A percentile compares a stretch with the other conserved stretches of the same genome.
These are phyloP conservation scores for Sesamia inferens DNA, from an alignment of 2,888 invertebrate genomes.

Conservation along the genomic window DNA sequence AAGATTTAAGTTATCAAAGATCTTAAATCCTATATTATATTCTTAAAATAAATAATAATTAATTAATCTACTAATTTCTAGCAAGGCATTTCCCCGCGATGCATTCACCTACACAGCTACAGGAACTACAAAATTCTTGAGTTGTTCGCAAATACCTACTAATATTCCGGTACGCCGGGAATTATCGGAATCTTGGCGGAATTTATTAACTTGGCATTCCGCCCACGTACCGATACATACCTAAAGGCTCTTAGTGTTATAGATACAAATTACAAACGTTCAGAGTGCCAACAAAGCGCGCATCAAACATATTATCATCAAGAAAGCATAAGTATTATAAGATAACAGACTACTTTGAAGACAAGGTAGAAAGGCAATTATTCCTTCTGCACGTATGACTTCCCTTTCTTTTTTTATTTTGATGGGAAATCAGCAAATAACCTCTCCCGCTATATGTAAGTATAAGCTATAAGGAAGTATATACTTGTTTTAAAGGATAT, in stretches of 20 bases:
- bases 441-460: too few relatives aligned
- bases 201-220: constrained; percentile 27
- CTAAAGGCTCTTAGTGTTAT: neutral
- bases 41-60: too few relatives aligned
- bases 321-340: neutral
- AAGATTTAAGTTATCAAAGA: neutral
- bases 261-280: neutral
- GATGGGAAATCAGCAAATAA: too few relatives aligned
- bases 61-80: constrained; percentile 21
- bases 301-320: neutral
- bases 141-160: constrained; percentile 33
- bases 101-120: neutral
- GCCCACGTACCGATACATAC: constrained; percentile 6
- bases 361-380: neutral
- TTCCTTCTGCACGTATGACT: too few relatives aligned
- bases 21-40: too few relatives aligned
- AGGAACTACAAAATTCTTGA: constrained; percentile 41
- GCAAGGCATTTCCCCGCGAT: neutral
- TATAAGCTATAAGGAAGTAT: too few relatives aligned
- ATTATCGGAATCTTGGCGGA: constrained; percentile 33
- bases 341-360: neutral
- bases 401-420: too few relatives aligned
- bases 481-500: too few relatives aligned
- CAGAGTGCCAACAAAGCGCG: neutral
- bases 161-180: constrained; percentile 24